Conservation (phyloP, 2,888 invertebrate genomes). For the Pelosia muscerda region DNA sequence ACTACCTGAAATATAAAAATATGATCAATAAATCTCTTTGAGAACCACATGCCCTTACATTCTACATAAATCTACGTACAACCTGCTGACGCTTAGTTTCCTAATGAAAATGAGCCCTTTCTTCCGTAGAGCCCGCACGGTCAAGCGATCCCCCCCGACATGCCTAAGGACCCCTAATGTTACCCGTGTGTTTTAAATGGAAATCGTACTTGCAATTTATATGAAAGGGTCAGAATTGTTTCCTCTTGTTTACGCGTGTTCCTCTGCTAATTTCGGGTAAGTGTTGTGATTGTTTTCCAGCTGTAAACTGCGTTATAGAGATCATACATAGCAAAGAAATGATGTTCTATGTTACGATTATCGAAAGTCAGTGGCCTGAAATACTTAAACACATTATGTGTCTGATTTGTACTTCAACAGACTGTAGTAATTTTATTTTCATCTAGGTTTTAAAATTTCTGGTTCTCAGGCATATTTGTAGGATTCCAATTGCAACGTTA, state of each 20-base stretch:
- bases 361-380: background rate
- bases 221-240: slow-evolving; percentile 80
- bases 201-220: slow-evolving; percentile 84
- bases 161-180: slow-evolving; percentile 73
- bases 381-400: background rate
- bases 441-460: background rate
- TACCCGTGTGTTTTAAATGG: slow-evolving; percentile 78
- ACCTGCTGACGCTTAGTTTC: slow-evolving; percentile 70
- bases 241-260: slow-evolving; percentile 71
- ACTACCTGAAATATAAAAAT: too few relatives aligned
- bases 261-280: slow-evolving; percentile 64
- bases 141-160: slow-evolving; percentile 71
- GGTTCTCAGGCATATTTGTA: too few relatives aligned
- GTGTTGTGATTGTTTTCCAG: slow-evolving; percentile 23
- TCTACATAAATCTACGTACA: slow-evolving; percentile 77
- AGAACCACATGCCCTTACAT: slow-evolving; percentile 57
- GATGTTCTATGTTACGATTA: background rate
- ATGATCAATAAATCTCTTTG: slow-evolving; percentile 57
- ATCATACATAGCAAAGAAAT: background rate
- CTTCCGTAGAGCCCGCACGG: slow-evolving; percentile 71
- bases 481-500: too few relatives aligned
- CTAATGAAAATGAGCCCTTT: slow-evolving; percentile 86
- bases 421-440: too few relatives aligned
- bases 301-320: slow-evolving; percentile 7
- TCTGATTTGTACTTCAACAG: background rate